Percentiles rank a stretch among this genome's conserved stretches.
Evolutionary conservation across 37 sponge, comb jelly and placozoan genomes (phyloP).

Genomic region (Cliona cf. orientalis): DNA sequence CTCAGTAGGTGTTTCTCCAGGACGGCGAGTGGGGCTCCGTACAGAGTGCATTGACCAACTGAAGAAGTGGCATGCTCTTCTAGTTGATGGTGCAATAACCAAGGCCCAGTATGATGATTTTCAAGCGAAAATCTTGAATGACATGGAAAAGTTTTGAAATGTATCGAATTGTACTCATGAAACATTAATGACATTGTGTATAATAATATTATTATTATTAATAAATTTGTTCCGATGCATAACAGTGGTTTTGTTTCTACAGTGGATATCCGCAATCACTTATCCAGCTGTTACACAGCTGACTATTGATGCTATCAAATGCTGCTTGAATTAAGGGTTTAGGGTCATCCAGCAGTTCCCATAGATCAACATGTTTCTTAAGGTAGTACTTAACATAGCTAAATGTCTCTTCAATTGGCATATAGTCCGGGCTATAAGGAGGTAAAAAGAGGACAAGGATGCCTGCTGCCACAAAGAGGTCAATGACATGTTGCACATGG

Average conservation of each 20-base stretch:
- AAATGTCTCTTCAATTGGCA: too few species aligned
- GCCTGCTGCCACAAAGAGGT: too few species aligned
- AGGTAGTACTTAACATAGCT: too few species aligned
- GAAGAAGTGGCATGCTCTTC: too few species aligned
- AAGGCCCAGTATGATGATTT: constrained; percentile 5
- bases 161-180: not conserved
- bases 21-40: not conserved
- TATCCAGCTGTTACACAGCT: constrained; percentile 22
- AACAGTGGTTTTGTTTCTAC: too few species aligned
- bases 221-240: not conserved
- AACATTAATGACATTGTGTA: not conserved
- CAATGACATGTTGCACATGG: too few species aligned
- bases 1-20: not conserved
- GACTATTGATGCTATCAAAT: constrained; percentile 11
- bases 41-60: too few species aligned
- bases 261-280: constrained; percentile 5
- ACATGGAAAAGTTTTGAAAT: constrained; percentile 1
- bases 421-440: too few species aligned
- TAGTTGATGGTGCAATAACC: too few species aligned
- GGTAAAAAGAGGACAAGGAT: too few species aligned
- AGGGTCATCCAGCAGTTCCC: constrained; percentile 8
- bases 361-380: constrained; percentile 15
- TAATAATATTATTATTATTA: constrained; percentile 1
- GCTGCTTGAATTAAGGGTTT: constrained; percentile 29
- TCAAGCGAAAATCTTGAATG: not conserved